Percentiles rank a stretch among this genome's conserved stretches.
phyloP scores from a whole-genome alignment of 2,888 invertebrate genomes.

The Agrochola litura region DNA sequence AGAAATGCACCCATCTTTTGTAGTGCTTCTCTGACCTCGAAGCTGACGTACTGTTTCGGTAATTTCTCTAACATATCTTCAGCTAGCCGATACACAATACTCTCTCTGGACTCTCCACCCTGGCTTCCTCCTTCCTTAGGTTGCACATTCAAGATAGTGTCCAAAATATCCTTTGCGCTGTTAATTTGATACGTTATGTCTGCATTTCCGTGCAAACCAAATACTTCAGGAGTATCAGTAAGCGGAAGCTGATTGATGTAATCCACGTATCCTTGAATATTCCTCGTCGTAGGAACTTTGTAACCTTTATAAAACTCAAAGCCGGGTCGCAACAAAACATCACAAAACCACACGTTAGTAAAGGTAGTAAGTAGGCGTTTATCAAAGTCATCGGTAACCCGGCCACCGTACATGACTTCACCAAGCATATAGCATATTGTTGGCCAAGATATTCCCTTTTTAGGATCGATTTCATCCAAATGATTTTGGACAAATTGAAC shows the following conservation, averaged over 20 bases:
- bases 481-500: conserved; percentile 99
- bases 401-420: conserved; percentile 96
- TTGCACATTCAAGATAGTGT: conserved; percentile 98
- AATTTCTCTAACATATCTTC: conserved; percentile 96
- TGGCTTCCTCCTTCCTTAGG: conserved; percentile 98
- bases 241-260: conserved; percentile 96
- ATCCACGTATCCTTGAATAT: conserved; percentile 94
- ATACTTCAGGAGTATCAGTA: conserved; percentile 98
- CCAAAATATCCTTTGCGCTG: conserved; percentile 97
- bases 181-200: conserved; percentile 99
- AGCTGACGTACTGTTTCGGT: conserved; percentile 96
- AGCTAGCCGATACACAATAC: conserved; percentile 97
- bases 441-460: conserved; percentile 99
- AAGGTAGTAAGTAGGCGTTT: conserved; percentile 98
- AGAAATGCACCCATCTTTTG: conserved; percentile 97
- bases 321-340: conserved; percentile 95
- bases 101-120: conserved; percentile 98
- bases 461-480: conserved; percentile 98
- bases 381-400: conserved; percentile 99
- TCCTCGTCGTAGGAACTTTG: conserved; percentile 96
- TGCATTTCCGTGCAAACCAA: conserved; percentile 98
- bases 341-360: conserved; percentile 98
- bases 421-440: conserved; percentile 99
- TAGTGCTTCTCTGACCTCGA: conserved; percentile 97
- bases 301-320: conserved; percentile 99